Evolutionary conservation across 2,888 invertebrate genomes (phyloP), one percentile per base, ranked within the genome.

Genomic region (Chloroclysta siterata): DNA sequence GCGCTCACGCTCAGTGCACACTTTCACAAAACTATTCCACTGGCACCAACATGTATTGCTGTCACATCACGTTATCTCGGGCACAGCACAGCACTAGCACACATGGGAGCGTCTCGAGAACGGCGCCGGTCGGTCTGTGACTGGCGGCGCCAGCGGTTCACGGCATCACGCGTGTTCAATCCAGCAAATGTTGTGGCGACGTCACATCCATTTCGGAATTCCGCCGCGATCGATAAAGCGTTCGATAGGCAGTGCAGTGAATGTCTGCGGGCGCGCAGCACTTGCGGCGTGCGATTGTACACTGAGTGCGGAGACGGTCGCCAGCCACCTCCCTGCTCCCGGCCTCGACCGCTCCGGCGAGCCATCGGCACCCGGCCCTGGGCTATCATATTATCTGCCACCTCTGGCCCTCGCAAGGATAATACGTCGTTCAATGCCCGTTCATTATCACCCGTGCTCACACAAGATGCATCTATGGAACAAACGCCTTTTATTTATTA

Each of bases 1-100:
- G 83, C 85, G 85, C 90, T 86, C 87, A 85, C 88, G 87, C 85
- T 85, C 81, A 77, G 76, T 88, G 87, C 89, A 88, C 92, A 93
- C 93, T 92, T 90, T 92, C 92, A 93, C 93, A 91, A 90, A 88
- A 89, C 88, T 89, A 91, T 90, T 88, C 86, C 92, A 92, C 90
- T 85, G 82, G 81, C 89, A 89, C 88, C 82, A 79, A 82, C 83
- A 87, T 81, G 85, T 84, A 86, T 87, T 84, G 86, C 84, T 90
- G 90, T 91, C 92, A 92, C 92, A 92, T 92, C 91, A 91, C 91
- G 87, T 88, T 89, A 91, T 88, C 89, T 90, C 86, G 78, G 79
- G 79, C 87, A 87, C 84, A 72, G 73, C 70, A 78, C 73, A 72
- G 76, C 78, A 75, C 78, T 73, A 80, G 73, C 78, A 82, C 82